Evolutionary conservation across 2,113 vertebrate species (phyloP).

Genomic region (Cervus canadensis): DNA sequence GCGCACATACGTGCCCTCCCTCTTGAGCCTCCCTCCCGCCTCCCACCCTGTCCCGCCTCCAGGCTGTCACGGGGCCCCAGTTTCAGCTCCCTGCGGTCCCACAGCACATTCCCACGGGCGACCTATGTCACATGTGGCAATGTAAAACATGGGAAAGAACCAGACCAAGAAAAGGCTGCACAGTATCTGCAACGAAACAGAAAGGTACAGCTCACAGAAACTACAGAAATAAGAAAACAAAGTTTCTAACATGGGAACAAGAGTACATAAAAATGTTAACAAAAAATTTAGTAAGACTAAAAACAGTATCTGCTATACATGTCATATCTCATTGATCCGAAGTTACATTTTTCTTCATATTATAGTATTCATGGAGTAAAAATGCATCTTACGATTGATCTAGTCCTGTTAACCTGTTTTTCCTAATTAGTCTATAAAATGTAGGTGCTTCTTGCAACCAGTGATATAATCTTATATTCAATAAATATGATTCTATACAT

Average conservation of each 20-base stretch:
- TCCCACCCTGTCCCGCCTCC: neutral
- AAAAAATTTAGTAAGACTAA: neutral
- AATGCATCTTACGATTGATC: neutral
- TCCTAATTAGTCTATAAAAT: neutral
- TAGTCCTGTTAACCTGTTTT: neutral
- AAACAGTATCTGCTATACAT: neutral
- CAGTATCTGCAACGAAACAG: neutral
- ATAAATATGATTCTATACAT: neutral
- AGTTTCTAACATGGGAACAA: neutral
- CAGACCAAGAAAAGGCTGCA: neutral
- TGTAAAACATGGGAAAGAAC: neutral
- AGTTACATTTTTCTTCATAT: neutral
- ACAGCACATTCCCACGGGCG: neutral
- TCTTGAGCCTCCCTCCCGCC: neutral
- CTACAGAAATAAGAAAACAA: neutral
- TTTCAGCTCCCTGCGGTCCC: neutral
- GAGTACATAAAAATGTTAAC: neutral
- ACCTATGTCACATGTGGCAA: neutral
- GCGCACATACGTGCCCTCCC: neutral
- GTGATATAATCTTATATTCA: neutral
- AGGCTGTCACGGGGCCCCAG: neutral
- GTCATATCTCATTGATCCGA: neutral
- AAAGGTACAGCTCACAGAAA: neutral
- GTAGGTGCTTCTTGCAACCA: neutral
- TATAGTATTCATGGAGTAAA: neutral